Evolutionary conservation across 2,797 vertebrate genomes (phyloP).

Genomic region (Pagetopsis macropterus): DNA sequence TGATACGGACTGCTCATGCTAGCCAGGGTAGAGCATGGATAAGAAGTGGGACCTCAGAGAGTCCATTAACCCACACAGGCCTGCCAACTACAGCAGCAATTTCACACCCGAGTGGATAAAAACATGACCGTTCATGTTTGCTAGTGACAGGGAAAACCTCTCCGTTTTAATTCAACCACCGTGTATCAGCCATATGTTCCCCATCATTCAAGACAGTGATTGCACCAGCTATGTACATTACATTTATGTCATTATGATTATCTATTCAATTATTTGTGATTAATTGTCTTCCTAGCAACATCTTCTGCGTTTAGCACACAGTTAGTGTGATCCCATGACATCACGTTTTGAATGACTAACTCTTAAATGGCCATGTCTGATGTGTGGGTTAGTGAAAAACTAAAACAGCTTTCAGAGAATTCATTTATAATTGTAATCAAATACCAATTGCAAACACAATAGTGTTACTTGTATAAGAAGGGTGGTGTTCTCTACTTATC

Average conservation of each 20-base stretch:
- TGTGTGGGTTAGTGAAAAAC: conserved; percentile 28
- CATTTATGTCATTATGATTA: conserved; percentile 49
- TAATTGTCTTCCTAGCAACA: conserved; percentile 8
- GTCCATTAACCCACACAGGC: conserved; percentile 77
- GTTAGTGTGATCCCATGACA: conserved; percentile 20
- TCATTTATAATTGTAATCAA: conserved; percentile 28
- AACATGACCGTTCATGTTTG: conserved; percentile 79
- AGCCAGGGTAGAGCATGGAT: conserved; percentile 39
- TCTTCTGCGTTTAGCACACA: conserved; percentile 29
- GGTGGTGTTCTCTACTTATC: not conserved
- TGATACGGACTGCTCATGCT: conserved; percentile 36
- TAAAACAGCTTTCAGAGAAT: conserved; percentile 15
- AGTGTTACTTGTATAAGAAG: not conserved
- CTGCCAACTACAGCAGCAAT: conserved; percentile 83
- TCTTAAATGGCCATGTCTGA: conserved; percentile 21
- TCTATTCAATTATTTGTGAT: conserved; percentile 30
- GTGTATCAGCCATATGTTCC: conserved; percentile 58
- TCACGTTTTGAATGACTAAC: conserved; percentile 23
- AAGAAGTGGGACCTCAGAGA: conserved; percentile 63
- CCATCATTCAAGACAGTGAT: conserved; percentile 53
- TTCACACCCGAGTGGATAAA: conserved; percentile 81
- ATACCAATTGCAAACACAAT: not conserved
- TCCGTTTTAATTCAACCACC: conserved; percentile 57
- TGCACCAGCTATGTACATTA: conserved; percentile 17
- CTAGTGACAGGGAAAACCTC: conserved; percentile 67